Base-by-base conservation (phyloP, 2,888 invertebrate species). In the Catocala sponsa region DNA sequence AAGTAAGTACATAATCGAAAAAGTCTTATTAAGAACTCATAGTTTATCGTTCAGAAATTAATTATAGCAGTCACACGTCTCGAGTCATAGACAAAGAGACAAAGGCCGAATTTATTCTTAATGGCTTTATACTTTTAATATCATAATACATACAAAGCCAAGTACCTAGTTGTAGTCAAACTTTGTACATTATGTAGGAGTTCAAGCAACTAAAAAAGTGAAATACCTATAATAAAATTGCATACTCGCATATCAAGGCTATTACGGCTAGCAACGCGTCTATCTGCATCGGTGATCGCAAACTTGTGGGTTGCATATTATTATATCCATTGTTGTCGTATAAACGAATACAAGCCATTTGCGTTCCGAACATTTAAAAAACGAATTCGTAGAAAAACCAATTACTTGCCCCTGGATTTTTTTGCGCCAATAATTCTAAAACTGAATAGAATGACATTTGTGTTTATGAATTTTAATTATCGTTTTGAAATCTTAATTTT, bases 221-320 rank as follows among this genome's bases (percentile, higher is more conserved):
- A 49, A 49, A 48, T 47, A 33, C n/a, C 32, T 52, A n/a, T n/a
- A n/a, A n/a, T n/a, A 50, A 13, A 9, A 50, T 35, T 33, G 35
- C 35, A 38, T 11, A 35, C 33, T n/a, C 15, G 44, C 43, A n/a
- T 62, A 63, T 63, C 78, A 75, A 77, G 72, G 74, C 60, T 65
- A 60, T 10, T 61, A 51, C 42, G 54, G 62, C 44, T 68, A 68
- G 71, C 52, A 66, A 61, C 64, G 42, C 42, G 52, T 42, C 42
- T 72, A 70, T 65, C 65, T 42, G 58, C 53, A 63, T 53, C 62
- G 55, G 68, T 77, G 72, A 75, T 62, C 66, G 63, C 63, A 63
- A 61, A 42, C 46, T 49, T 48, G 62, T 62, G 52, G 55, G 53
- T 50, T 54, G 62, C 47, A 48, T 52, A 48, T 47, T 46, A 15